Conservation (phyloP, 2,797 vertebrate species). For the Lindbergichthys nudifrons region DNA sequence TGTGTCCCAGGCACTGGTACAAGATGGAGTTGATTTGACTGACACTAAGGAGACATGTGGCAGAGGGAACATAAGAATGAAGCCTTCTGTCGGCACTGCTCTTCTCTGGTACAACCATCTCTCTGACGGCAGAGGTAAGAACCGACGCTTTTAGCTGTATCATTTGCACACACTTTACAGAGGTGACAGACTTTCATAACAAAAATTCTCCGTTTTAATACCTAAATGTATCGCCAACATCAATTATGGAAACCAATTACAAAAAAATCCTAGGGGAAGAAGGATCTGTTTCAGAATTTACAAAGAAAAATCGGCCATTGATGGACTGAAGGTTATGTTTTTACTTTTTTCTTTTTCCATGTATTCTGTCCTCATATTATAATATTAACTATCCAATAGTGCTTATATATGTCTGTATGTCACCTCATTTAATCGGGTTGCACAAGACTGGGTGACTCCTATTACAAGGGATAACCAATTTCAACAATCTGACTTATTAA, state of each 20-base stretch:
- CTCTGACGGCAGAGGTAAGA: conserved; percentile 94
- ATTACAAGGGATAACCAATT: not conserved
- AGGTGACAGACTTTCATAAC: not conserved
- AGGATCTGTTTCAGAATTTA: conserved; percentile 5
- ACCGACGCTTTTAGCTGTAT: not conserved
- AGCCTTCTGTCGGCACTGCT: conserved; percentile 91
- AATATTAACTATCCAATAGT: too few relatives aligned
- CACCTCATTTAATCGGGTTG: not conserved
- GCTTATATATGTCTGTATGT: not conserved
- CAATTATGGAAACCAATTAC: not conserved
- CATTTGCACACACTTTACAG: not conserved
- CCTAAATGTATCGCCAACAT: not conserved
- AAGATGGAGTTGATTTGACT: conserved; percentile 91
- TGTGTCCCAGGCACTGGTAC: conserved; percentile 89
- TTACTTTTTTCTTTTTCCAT: not conserved
- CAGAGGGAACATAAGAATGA: conserved; percentile 93
- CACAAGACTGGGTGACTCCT: not conserved
- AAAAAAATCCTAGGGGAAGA: not conserved
- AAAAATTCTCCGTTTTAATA: not conserved
- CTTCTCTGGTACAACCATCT: conserved; percentile 99
- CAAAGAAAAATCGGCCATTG: not conserved
- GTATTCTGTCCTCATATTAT: not conserved
- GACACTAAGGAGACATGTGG: conserved; percentile 93
- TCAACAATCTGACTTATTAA: not conserved
- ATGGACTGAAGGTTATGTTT: not conserved